phyloP scores from a whole-genome alignment of 2,888 invertebrate genomes.

The Siphlonurus alternatus region DNA sequence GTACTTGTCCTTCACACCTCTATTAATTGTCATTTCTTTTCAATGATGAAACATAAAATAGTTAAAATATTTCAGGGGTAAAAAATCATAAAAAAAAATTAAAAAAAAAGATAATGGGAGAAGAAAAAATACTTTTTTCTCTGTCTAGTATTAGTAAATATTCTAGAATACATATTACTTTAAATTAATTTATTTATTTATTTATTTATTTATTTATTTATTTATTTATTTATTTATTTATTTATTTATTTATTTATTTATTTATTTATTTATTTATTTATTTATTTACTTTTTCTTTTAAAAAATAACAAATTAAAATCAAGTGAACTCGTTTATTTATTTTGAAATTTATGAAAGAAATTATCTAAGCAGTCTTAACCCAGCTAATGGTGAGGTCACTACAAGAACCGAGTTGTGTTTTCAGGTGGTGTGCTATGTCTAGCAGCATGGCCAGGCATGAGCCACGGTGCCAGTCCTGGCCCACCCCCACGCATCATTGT shows the following conservation, averaged over 20 bases:
- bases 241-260: neutral
- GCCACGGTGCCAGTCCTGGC: neutral
- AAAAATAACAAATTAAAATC: neutral
- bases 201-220: slow-evolving; percentile 1
- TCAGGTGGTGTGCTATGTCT: too few relatives aligned
- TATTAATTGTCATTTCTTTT: too few relatives aligned
- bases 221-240: neutral
- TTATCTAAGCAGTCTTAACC: neutral
- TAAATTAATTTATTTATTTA: neutral
- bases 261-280: neutral
- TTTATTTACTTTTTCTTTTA: too few relatives aligned
- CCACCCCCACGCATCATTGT: neutral
- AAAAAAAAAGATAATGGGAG: too few relatives aligned
- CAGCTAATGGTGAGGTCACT: slow-evolving; percentile 6
- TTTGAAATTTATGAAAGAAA: neutral
- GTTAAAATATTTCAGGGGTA: too few relatives aligned
- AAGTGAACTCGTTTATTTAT: neutral
- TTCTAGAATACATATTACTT: neutral
- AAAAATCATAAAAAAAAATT: too few relatives aligned
- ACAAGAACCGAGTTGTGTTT: too few relatives aligned
- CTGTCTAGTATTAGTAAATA: too few relatives aligned
- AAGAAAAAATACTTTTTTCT: too few relatives aligned
- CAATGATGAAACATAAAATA: too few relatives aligned
- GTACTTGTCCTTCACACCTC: too few relatives aligned
- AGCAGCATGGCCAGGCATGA: neutral